Base-by-base conservation (phyloP, 2,888 invertebrate genomes). In the Euphydryas editha region DNA sequence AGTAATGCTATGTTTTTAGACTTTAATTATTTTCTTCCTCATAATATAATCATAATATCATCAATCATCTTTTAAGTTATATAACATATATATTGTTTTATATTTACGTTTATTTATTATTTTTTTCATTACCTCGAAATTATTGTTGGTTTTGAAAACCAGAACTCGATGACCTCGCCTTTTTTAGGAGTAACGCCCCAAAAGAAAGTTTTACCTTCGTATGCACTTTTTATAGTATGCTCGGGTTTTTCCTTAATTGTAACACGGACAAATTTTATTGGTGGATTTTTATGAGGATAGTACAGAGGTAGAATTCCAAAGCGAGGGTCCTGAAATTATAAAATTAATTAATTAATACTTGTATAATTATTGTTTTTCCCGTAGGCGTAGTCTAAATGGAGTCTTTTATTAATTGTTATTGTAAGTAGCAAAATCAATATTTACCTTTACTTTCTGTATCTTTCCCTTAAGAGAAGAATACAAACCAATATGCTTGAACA, bases 401-500 rank as follows among this genome's bases (percentile, higher is more conserved):
- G n/a, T n/a, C n/a, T n/a, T n/a, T n/a, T 30, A 30, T 30, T 30
- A 2, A 2, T 30, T 30, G 30, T 7, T 44, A 44, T n/a, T n/a
- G n/a, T n/a, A n/a, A 2, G 5, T 44, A n/a, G 13, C 15, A 39
- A 15, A n/a, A n/a, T n/a, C 54, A 11, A 46, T 1, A 24, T 42
- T 18, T 24, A 96, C 98, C 94, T 98, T 98, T 0, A 99, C 92
- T 88, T 98, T 98, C 83, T 99, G 99, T 62, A 98, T 97, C 94
- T 99, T 99, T 65, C 99, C 99, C 85, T 96, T 97, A 0, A 99
- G 93, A 0, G 99, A 99, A 0, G 99, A 99, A 81, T 98, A 98
- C 20, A 97, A 95, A 3, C 99, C 99, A 69, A 99, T 97, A 81
- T 99, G 99, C 87, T 99, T 98, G 82, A 99, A 99, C 1, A 99